Evolutionary conservation across 53 echinoderm and acorn worm species (phyloP).

Genomic region (Zoroaster sp.): DNA sequence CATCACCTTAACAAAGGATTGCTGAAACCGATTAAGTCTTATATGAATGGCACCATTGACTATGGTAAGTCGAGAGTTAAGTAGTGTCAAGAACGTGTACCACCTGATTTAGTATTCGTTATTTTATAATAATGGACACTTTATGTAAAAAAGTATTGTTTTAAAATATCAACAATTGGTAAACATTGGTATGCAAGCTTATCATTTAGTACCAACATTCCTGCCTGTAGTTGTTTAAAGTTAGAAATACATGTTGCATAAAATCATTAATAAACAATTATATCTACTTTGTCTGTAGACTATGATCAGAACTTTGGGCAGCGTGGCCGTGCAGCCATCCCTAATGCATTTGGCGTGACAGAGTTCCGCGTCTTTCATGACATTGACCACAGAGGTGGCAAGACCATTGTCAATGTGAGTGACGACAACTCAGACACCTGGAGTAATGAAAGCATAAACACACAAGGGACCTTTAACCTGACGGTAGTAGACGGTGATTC

Average conservation of each 20-base stretch:
- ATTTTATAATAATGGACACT: too few relatives aligned
- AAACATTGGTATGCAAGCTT: too few relatives aligned
- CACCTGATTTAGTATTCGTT: too few relatives aligned
- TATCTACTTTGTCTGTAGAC: background rate
- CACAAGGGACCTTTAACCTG: conserved; percentile 35
- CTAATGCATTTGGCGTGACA: conserved; percentile 25
- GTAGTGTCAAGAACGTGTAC: too few relatives aligned
- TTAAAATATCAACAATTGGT: too few relatives aligned
- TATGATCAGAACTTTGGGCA: conserved; percentile 54
- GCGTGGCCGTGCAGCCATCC: conserved; percentile 49
- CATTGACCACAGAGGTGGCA: conserved; percentile 52
- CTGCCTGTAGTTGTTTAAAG: background rate
- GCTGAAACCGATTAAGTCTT: conserved; percentile 35
- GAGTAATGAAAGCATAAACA: conserved; percentile 33
- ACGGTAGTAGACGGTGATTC: conserved; percentile 48
- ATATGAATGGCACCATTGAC: background rate
- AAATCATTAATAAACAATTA: background rate
- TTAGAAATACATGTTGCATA: too few relatives aligned
- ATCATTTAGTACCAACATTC: too few relatives aligned
- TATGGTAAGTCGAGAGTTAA: background rate
- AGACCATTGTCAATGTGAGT: background rate
- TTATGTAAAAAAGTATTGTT: too few relatives aligned
- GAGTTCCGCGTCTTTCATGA: conserved; percentile 27
- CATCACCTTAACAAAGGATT: conserved; percentile 9
- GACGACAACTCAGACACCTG: conserved; percentile 4